These are phyloP conservation scores for Apaloderma vittatum DNA, from an alignment of 2,113 vertebrate genomes.

Conservation along the genomic window DNA sequence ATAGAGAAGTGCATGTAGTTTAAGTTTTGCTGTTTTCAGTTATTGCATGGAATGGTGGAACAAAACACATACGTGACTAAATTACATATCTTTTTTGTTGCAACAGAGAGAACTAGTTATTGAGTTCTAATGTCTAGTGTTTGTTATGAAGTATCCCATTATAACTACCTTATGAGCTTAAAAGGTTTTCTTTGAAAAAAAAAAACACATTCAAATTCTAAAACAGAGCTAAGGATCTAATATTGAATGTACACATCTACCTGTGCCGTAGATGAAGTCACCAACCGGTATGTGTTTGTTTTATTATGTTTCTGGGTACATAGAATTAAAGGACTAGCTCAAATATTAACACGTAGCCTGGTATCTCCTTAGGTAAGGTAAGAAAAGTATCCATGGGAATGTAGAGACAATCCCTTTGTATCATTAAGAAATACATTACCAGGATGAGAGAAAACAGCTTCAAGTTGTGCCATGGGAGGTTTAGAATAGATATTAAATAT, in stretches of 20 bases:
- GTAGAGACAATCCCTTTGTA: not conserved
- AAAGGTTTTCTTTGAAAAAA: not conserved
- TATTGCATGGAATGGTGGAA: not conserved
- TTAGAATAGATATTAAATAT: not conserved
- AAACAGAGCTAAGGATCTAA: not conserved
- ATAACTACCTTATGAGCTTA: not conserved
- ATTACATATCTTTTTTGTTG: not conserved
- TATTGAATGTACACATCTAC: not conserved
- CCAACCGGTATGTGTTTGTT: not conserved
- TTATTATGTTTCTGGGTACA: not conserved
- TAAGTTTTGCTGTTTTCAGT: not conserved
- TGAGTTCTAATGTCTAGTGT: not conserved
- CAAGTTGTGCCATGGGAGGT: not conserved
- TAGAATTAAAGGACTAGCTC: not conserved
- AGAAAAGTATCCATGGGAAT: not conserved
- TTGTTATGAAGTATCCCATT: not conserved
- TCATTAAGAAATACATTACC: not conserved
- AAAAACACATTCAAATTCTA: not conserved
- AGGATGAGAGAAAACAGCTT: not conserved
- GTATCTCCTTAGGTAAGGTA: not conserved
- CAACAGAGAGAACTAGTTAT: not conserved
- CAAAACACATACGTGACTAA: not conserved
- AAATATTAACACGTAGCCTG: not conserved
- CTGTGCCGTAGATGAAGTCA: not conserved
- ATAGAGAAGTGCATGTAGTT: not conserved